phyloP scores from a whole-genome alignment of 2,888 invertebrate genomes.

The Drosophila cognata region DNA sequence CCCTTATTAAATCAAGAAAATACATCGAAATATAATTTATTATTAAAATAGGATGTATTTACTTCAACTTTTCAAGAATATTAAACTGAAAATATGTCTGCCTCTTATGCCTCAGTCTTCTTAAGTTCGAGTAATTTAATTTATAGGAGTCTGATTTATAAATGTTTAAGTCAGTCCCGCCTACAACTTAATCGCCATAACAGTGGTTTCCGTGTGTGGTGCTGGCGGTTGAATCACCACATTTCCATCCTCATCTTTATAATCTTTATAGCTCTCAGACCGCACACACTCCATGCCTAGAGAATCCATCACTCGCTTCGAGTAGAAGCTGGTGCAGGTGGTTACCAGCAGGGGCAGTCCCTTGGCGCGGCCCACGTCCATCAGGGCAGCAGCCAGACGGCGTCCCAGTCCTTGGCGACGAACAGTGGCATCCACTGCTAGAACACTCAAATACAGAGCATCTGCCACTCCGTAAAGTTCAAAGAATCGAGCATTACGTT shows the following conservation, averaged over 20 bases:
- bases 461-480: constrained; percentile 46
- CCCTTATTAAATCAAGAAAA: background rate
- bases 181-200: constrained; percentile 55
- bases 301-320: constrained; percentile 60
- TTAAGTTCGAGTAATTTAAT: background rate
- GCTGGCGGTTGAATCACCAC: constrained; percentile 64
- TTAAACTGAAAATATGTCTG: background rate
- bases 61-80: background rate
- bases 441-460: constrained; percentile 57
- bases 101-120: background rate
- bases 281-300: constrained; percentile 65
- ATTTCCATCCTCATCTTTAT: constrained; percentile 55
- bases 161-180: background rate
- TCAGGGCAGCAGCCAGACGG: constrained; percentile 55
- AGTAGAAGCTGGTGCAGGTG: constrained; percentile 75
- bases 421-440: constrained; percentile 51
- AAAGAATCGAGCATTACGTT: constrained; percentile 60
- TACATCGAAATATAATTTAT: background rate
- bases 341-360: constrained; percentile 56
- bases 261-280: constrained; percentile 57
- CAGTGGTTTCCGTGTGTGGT: constrained; percentile 57
- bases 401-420: constrained; percentile 68
- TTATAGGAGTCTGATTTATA: rapidly evolving
- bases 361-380: constrained; percentile 59
- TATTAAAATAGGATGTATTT: background rate